Evolutionary conservation across 1,140 invertebrate genomes (phyloP), one percentile per base, ranked within the genome.

Genomic region (Drosophila albomicans): DNA sequence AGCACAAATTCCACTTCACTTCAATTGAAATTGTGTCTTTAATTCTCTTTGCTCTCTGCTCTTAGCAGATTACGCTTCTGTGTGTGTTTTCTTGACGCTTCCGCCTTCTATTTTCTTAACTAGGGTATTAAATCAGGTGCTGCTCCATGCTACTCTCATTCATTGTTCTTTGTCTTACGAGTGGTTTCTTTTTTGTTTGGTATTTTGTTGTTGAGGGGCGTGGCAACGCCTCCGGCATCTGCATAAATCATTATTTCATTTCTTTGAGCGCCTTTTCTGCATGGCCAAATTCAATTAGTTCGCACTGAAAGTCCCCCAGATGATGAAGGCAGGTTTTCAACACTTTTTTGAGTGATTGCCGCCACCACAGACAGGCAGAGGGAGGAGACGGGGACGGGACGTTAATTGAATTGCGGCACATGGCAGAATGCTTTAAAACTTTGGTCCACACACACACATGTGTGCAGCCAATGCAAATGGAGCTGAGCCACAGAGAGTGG

Each of bases 171-270:
- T 16, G 7, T 51, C 28, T 52, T 13, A 32, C 28, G n/a, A 13
- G 51, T 64, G n/a, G 20, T 25, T 25, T 25, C 20, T 25, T 25
- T 20, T 25, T 25, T 25, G 20, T 4, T 25, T 25, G 3, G 20
- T 25, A 25, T 25, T 25, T 25, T 25, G 20, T 52, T 41, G 38
- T 51, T 51, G 20, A 30, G 30, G 52, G 45, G n/a, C 45, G n/a
- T 48, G 46, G 13, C 32, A n/a, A 54, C 30, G 61, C 61, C 45
- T 49, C n/a, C 10, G 13, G 8, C 59, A 64, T 61, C 48, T 69
- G 46, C 67, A 82, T 81, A 78, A 84, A 79, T 84, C 67, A 81
- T 75, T 61, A 64, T 72, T 69, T 63, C 30, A 57, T 75, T 63
- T 62, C 41, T 75, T 59, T 75, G 65, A 69, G 72, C 54, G 54